Conservation (phyloP, 2,888 invertebrate species). For the Rhyacophila evoluta region DNA sequence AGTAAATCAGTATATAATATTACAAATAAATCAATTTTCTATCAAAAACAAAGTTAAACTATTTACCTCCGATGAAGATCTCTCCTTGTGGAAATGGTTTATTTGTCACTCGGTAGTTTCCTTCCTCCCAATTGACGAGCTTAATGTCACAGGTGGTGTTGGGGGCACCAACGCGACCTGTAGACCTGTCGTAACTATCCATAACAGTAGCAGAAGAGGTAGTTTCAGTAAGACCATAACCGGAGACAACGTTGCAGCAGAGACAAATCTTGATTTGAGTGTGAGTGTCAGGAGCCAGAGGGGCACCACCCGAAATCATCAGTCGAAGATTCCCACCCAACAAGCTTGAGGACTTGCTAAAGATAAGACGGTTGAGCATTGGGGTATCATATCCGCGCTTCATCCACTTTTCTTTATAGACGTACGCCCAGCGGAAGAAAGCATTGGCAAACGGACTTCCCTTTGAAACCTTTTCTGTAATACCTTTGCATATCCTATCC, state of each 20-base stretch:
- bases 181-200: conserved; percentile 77
- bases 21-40: too few species aligned
- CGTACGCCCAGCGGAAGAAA: conserved; percentile 93
- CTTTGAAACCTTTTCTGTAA: conserved; percentile 92
- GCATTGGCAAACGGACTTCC: conserved; percentile 83
- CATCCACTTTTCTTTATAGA: conserved; percentile 91
- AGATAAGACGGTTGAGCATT: conserved; percentile 67
- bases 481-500: conserved; percentile 97
- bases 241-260: conserved; percentile 90
- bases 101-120: conserved; percentile 88
- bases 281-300: conserved; percentile 95
- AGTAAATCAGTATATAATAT: too few species aligned
- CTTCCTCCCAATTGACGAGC: conserved; percentile 95
- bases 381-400: conserved; percentile 87
- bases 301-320: conserved; percentile 95
- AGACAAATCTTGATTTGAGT: conserved; percentile 92
- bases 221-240: conserved; percentile 98
- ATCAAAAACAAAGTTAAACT: too few species aligned
- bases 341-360: conserved; percentile 71
- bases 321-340: conserved; percentile 91
- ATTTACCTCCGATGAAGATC: conserved; percentile 70
- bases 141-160: conserved; percentile 86
- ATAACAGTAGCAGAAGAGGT: conserved; percentile 92
- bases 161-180: conserved; percentile 91
- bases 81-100: conserved; percentile 88